Evolutionary conservation across 2,888 invertebrate genomes (phyloP), one percentile per base, ranked within the genome.

Genomic region (Zhuqinia jingwanae): DNA sequence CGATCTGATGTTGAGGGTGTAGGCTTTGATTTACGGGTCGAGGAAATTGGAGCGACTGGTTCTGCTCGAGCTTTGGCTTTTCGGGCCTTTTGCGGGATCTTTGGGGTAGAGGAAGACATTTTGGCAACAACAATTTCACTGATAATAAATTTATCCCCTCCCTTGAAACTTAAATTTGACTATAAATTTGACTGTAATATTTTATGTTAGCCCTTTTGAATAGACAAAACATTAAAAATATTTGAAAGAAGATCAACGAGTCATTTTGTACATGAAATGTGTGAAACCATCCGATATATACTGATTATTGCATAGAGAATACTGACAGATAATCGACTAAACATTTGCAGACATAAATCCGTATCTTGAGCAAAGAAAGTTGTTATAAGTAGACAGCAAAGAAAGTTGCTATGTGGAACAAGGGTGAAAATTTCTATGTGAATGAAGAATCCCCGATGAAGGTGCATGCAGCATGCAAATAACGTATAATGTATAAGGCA

Each of bases 91-190:
- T 36, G 3, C 36, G 50, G 47, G n/a, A n/a, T n/a, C 63, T 47
- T 80, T 36, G 27, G 36, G 5, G 10, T 6, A 11, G 56, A 42
- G 6, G 76, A 50, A 0, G 76, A 76, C 76, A 76, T 76, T n/a
- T 15, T 76, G 27, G 36, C 8, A 36, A 10, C 25, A 30, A n/a
- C 27, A 36, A 36, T 36, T 3, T 8, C 8, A 6, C 8, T 36
- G 5, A 8, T 6, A 36, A 8, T 36, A 36, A 36, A 36, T 36
- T 36, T 36, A 8, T n/a, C n/a, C n/a, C n/a, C n/a, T n/a, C n/a
- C n/a, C n/a, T n/a, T n/a, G n/a, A n/a, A n/a, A n/a, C n/a, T n/a
- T n/a, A n/a, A n/a, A n/a, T n/a, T n/a, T n/a, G n/a, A n/a, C n/a
- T n/a, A n/a, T n/a, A n/a, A n/a, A n/a, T n/a, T n/a, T n/a, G n/a